Evolutionary conservation across 2,888 invertebrate genomes (phyloP), one percentile per base, ranked within the genome.

Genomic region (Isotomurus palustris): DNA sequence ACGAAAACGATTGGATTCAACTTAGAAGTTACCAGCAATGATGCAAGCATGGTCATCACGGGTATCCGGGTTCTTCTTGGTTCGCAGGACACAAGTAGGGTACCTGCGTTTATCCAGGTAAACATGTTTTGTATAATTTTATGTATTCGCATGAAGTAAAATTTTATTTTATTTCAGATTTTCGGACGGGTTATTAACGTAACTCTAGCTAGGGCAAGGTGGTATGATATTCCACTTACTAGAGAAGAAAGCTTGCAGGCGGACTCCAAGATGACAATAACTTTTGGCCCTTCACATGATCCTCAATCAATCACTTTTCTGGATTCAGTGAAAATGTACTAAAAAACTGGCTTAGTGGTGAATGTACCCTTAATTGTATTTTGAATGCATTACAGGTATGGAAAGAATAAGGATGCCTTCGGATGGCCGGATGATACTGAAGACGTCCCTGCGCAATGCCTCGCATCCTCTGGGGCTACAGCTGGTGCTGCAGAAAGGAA

Each of bases 341-440:
- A n/a, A 72, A 35, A 45, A 12, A 35, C 17, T 53, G 8, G 25
- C 21, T 32, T 32, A 10, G 32, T 32, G n/a, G n/a, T n/a, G n/a
- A n/a, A n/a, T n/a, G n/a, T n/a, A n/a, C n/a, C n/a, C n/a, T n/a
- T 48, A 3, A 22, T 38, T 36, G 74, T 28, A 6, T n/a, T 48
- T 44, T 36, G 74, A 59, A 43, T 10, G 19, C 24, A 22, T 21
- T 8, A 22, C 19, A 85, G 85, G 72, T 95, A 95, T 74, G 93
- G 93, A 1, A 94, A 93, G 77, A 89, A 91, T 1, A 96, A 96
- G 76, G 95, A 95, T 74, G 82, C 87, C 1, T 94, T 96, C 73
- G 94, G 94, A 40, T 96, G 95, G 96, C 94, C 94, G 0, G 95
- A 96, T 74, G 95, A 96, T 72, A 84, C 83, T 8, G 94, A 95